Percentiles rank a stretch among this genome's conserved stretches.
These are phyloP conservation scores for Ptychodera flava DNA, from an alignment of 35 echinoderm and acorn worm genomes.

Conservation along the genomic window DNA sequence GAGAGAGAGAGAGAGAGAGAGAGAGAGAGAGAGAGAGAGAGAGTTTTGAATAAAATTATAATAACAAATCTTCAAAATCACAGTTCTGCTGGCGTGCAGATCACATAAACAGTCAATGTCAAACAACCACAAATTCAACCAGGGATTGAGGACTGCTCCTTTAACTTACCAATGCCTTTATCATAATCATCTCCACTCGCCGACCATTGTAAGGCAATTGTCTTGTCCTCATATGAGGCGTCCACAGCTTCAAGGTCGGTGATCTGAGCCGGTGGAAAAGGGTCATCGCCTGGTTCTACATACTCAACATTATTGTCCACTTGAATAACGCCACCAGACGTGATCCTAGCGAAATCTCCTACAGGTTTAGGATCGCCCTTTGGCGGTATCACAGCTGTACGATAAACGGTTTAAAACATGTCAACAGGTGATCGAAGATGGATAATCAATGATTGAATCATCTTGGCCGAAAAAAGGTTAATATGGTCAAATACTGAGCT, in stretches of 20 bases:
- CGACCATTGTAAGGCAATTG: conserved; percentile 44
- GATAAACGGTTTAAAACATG: too few relatives aligned
- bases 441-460: too few relatives aligned
- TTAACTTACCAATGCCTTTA: conserved; percentile 34
- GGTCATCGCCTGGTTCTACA: not conserved
- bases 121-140: too few relatives aligned
- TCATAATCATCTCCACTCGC: conserved; percentile 48
- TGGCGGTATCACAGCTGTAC: not conserved
- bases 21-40: not conserved
- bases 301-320: conserved; percentile 14
- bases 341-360: conserved; percentile 16
- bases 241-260: conserved; percentile 19
- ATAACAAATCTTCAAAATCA: too few relatives aligned
- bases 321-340: conserved; percentile 31
- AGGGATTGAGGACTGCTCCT: too few relatives aligned
- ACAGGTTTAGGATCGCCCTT: not conserved
- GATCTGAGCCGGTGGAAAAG: conserved; percentile 33
- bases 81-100: too few relatives aligned
- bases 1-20: not conserved
- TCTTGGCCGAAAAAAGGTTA: too few relatives aligned
- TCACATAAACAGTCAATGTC: too few relatives aligned
- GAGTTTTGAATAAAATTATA: too few relatives aligned
- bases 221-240: conserved; percentile 18
- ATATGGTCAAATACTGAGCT: too few relatives aligned
- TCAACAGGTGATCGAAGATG: too few relatives aligned